These are phyloP conservation scores for Dermatemys mawii DNA, from an alignment of 2,113 vertebrate species.

Conservation along the genomic window DNA sequence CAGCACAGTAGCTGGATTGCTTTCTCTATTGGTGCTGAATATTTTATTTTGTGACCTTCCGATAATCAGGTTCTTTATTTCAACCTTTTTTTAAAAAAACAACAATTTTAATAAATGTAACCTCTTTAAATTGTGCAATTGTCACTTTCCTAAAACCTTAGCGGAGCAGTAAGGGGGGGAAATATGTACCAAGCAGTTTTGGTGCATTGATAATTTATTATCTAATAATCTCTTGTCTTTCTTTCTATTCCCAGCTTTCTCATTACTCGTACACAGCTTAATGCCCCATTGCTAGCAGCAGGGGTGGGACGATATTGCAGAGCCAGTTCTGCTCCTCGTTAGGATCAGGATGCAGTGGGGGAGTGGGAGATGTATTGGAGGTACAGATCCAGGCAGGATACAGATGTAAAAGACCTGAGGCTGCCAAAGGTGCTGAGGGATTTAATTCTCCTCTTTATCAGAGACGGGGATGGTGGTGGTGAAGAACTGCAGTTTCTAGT, in stretches of 20 bases:
- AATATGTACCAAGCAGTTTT: conserved; percentile 44
- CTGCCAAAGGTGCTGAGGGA: neutral
- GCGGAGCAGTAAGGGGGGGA: conserved; percentile 14
- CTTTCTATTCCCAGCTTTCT: conserved; percentile 61
- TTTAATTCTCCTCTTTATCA: neutral
- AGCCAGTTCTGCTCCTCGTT: neutral
- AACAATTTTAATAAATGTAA: conserved; percentile 70
- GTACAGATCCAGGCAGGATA: neutral
- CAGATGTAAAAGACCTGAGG: neutral
- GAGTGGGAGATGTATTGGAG: neutral
- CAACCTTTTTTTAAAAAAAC: conserved; percentile 30
- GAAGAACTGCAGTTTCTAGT: neutral
- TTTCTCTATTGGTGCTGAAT: conserved; percentile 19
- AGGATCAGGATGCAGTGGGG: neutral
- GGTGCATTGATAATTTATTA: conserved; percentile 69
- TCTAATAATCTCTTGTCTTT: conserved; percentile 67
- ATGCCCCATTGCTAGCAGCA: conserved; percentile 32
- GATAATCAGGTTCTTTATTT: conserved; percentile 60
- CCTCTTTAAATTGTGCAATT: conserved; percentile 67
- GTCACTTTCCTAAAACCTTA: conserved; percentile 54
- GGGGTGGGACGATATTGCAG: conserved; percentile 39
- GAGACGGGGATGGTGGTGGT: neutral
- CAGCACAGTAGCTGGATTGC: conserved; percentile 2
- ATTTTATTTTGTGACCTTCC: conserved; percentile 57
- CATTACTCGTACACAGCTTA: conserved; percentile 50